Evolutionary conservation across 2,113 vertebrate genomes (phyloP).

Genomic region (Oreotrochilus melanogaster): DNA sequence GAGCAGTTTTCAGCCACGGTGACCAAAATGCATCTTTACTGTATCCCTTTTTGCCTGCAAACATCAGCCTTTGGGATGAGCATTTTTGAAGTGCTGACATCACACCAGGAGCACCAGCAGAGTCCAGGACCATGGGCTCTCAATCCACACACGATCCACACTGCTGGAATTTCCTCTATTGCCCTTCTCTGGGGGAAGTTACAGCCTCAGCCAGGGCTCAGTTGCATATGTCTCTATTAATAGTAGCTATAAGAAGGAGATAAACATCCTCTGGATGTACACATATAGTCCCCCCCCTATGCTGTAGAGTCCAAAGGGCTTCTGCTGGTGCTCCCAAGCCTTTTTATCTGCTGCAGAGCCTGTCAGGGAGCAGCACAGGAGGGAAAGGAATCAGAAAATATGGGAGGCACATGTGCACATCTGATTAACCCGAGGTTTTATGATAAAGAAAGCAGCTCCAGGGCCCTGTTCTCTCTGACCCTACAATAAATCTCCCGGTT

Average conservation of each 20-base stretch:
- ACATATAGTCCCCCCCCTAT: not conserved
- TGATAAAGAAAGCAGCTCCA: slow-evolving; percentile 18
- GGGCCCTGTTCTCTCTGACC: slow-evolving; percentile 2
- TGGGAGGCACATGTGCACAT: not conserved
- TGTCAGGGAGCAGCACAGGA: slow-evolving; percentile 2
- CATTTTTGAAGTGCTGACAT: rapidly evolving
- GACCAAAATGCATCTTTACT: not conserved
- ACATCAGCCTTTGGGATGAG: not conserved
- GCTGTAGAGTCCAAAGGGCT: not conserved
- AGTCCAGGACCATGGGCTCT: not conserved
- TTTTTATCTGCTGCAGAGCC: not conserved
- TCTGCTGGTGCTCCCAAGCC: not conserved
- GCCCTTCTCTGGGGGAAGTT: not conserved
- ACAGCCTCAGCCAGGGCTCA: not conserved
- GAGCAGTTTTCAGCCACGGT: rapidly evolving
- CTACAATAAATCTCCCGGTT: slow-evolving; percentile 31
- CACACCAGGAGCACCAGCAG: rapidly evolving
- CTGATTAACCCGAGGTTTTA: slow-evolving; percentile 21
- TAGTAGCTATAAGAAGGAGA: not conserved
- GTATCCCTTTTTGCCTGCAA: not conserved
- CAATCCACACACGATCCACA: rapidly evolving
- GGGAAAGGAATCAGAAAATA: slow-evolving; percentile 26
- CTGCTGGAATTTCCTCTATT: not conserved
- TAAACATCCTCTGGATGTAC: not conserved
- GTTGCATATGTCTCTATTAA: not conserved